phyloP scores from a whole-genome alignment of 1,140 invertebrate genomes.

The Temnothorax nylanderi region DNA sequence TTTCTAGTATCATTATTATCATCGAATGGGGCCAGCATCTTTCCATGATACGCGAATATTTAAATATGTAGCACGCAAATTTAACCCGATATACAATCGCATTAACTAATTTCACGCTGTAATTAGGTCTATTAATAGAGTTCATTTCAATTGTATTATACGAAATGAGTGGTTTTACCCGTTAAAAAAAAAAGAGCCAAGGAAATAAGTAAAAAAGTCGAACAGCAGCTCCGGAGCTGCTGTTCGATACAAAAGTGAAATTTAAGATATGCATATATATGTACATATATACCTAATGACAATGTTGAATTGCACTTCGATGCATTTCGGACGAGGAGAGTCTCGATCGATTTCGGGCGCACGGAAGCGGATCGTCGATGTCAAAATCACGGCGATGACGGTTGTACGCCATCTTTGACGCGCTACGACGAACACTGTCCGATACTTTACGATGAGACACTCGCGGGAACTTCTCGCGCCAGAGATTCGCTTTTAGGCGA shows the following conservation, averaged over 20 bases:
- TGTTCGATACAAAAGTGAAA: background rate
- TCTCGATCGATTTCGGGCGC: background rate
- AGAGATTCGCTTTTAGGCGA: background rate
- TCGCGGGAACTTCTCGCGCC: background rate
- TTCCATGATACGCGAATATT: background rate
- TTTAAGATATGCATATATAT: background rate
- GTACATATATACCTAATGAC: background rate
- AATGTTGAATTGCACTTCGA: background rate
- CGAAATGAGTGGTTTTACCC: background rate
- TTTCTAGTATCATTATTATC: background rate
- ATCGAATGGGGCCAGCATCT: background rate
- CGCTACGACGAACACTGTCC: background rate
- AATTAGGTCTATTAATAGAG: background rate
- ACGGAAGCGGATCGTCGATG: background rate
- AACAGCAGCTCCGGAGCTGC: background rate
- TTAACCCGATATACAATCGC: background rate
- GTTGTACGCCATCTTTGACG: background rate
- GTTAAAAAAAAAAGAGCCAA: background rate
- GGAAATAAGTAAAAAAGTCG: background rate
- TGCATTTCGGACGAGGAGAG: background rate
- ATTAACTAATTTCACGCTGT: background rate
- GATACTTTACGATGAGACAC: background rate
- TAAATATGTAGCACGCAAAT: background rate
- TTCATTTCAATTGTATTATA: background rate
- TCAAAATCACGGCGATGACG: background rate